Evolutionary conservation across 2,888 invertebrate genomes (phyloP).

Genomic region (Cheilosia soror): DNA sequence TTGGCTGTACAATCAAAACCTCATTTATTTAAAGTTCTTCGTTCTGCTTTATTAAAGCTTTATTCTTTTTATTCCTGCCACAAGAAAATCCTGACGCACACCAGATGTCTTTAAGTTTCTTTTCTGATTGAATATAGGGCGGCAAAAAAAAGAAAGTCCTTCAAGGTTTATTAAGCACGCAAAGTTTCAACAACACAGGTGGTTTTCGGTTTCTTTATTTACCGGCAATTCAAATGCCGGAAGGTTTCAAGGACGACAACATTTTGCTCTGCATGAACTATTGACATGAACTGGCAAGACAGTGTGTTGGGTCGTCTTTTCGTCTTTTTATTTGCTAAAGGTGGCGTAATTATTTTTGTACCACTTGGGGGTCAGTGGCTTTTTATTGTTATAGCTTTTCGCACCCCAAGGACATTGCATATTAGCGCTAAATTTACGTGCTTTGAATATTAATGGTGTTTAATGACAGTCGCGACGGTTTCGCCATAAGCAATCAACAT

Average conservation of each 20-base stretch:
- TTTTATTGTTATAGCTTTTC: not conserved
- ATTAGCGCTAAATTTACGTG: not conserved
- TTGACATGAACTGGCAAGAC: too few species aligned
- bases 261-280: not conserved
- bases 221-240: constrained; percentile 1
- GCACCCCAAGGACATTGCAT: not conserved
- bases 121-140: not conserved
- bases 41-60: not conserved
- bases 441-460: not conserved
- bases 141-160: constrained; percentile 1
- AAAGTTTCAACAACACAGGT: constrained; percentile 30
- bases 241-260: not conserved
- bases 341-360: not conserved
- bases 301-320: not conserved
- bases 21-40: constrained; percentile 27
- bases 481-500: not conserved
- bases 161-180: constrained; percentile 31
- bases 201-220: constrained; percentile 24
- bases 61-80: not conserved
- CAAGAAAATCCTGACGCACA: constrained; percentile 1
- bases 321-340: not conserved
- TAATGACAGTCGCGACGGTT: not conserved
- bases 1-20: constrained; percentile 29
- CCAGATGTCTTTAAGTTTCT: constrained; percentile 26
- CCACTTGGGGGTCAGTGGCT: not conserved